Conservation (phyloP, 2,797 vertebrate species). For the Salmo trutta region DNA sequence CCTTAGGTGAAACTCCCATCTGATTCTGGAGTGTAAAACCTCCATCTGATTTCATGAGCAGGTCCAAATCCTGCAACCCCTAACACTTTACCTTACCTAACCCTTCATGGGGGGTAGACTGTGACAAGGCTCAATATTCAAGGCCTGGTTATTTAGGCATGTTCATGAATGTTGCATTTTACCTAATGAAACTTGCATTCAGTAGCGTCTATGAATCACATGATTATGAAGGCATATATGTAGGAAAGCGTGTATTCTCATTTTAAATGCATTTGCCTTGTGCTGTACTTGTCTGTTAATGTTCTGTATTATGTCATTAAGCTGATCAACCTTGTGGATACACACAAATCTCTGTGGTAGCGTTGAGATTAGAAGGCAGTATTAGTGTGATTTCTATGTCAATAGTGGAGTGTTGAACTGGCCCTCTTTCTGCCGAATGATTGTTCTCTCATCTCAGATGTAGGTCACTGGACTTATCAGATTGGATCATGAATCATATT, state of each 20-base stretch:
- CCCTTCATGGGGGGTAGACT: background rate
- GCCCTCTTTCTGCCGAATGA: constrained; percentile 10
- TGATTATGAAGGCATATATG: too few species aligned
- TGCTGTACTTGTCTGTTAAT: too few species aligned
- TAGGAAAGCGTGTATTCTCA: too few species aligned
- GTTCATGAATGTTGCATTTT: background rate
- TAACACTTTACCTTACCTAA: background rate
- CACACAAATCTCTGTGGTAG: background rate
- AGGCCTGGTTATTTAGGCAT: too few species aligned
- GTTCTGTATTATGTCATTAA: too few species aligned
- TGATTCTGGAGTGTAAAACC: too few species aligned
- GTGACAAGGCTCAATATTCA: background rate
- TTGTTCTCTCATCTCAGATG: constrained; percentile 45
- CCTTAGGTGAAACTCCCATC: too few species aligned
- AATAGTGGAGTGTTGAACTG: constrained; percentile 17
- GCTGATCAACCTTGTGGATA: too few species aligned
- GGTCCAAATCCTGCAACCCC: background rate
- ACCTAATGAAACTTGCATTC: background rate
- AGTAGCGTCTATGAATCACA: too few species aligned
- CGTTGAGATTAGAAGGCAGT: constrained; percentile 6
- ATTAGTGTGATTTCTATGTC: background rate
- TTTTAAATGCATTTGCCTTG: too few species aligned
- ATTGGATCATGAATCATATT: constrained; percentile 30
- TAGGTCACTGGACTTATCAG: constrained; percentile 56
- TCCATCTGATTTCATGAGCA: background rate